Evolutionary conservation across 1,140 invertebrate species (phyloP).

Genomic region (Drosophila teissieri): DNA sequence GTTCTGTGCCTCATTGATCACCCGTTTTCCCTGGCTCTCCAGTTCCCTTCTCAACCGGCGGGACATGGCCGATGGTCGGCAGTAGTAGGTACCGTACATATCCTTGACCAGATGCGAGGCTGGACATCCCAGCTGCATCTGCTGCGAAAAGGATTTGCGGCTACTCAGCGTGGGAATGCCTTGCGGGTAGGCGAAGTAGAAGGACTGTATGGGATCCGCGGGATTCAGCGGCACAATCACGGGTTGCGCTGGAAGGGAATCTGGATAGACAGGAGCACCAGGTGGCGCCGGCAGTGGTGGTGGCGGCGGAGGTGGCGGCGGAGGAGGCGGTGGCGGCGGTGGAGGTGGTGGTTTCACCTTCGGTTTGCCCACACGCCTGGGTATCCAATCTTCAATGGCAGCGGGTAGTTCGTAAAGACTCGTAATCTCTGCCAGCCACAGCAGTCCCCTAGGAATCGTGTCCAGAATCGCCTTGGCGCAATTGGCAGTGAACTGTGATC

Average conservation of each 20-base stretch:
- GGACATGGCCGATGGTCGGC: constrained; percentile 30
- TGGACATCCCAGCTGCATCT: constrained; percentile 53
- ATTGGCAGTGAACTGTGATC: constrained; percentile 46
- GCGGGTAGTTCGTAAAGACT: constrained; percentile 52
- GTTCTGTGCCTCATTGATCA: constrained; percentile 42
- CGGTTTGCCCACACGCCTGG: constrained; percentile 43
- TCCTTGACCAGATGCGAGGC: constrained; percentile 59
- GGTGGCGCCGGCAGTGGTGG: constrained; percentile 1
- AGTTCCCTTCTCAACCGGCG: constrained; percentile 50
- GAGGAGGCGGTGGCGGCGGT: constrained; percentile 22
- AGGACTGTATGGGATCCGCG: constrained; percentile 62
- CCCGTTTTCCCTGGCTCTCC: constrained; percentile 27
- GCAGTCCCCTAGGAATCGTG: constrained; percentile 54
- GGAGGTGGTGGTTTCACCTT: constrained; percentile 25
- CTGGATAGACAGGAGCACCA: background rate
- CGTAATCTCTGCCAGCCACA: constrained; percentile 44
- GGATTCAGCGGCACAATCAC: constrained; percentile 59
- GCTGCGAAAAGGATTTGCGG: constrained; percentile 50
- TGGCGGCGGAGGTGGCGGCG: constrained; percentile 19
- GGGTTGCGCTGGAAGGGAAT: constrained; percentile 19
- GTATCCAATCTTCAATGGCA: constrained; percentile 68
- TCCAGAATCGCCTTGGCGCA: constrained; percentile 58
- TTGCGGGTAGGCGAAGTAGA: constrained; percentile 60
- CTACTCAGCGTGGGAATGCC: constrained; percentile 30
- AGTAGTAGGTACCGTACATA: constrained; percentile 63